Evolutionary conservation across 2,113 vertebrate species (phyloP).

Genomic region (Falcunculus frontatus): DNA sequence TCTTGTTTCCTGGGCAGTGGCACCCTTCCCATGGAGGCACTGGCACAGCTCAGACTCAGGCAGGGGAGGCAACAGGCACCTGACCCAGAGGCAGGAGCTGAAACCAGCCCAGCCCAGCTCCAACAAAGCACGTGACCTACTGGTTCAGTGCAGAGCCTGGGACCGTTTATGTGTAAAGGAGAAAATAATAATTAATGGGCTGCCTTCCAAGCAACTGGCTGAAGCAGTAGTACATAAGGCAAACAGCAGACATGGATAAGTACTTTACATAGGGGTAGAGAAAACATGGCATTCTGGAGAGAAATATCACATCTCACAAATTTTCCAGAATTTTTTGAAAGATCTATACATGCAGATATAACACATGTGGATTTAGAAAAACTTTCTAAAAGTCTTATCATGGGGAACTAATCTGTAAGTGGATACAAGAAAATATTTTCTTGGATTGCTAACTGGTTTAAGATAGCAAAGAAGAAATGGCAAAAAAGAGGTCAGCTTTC

Average conservation of each 20-base stretch:
- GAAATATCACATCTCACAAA: not conserved
- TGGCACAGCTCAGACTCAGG: not conserved
- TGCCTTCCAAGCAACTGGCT: not conserved
- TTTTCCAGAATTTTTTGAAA: not conserved
- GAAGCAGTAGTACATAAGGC: not conserved
- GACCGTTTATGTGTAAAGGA: not conserved
- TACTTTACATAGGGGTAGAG: not conserved
- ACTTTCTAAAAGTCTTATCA: not conserved
- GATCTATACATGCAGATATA: not conserved
- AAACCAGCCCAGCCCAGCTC: not conserved
- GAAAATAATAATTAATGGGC: not conserved
- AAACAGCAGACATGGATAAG: not conserved
- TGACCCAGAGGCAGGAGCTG: not conserved
- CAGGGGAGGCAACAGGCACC: not conserved
- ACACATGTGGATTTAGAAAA: not conserved
- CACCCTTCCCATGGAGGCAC: fast-evolving
- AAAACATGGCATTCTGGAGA: not conserved
- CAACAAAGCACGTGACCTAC: fast-evolving
- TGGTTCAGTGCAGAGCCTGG: not conserved
- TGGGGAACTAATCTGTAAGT: not conserved
- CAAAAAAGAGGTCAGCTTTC: not conserved
- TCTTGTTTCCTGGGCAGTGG: not conserved
- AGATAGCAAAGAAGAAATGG: not conserved
- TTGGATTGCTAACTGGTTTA: not conserved
- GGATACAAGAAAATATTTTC: not conserved